Base-by-base conservation (phyloP, 2,797 vertebrate species). In the Ptychobarbus kaznakovi region DNA sequence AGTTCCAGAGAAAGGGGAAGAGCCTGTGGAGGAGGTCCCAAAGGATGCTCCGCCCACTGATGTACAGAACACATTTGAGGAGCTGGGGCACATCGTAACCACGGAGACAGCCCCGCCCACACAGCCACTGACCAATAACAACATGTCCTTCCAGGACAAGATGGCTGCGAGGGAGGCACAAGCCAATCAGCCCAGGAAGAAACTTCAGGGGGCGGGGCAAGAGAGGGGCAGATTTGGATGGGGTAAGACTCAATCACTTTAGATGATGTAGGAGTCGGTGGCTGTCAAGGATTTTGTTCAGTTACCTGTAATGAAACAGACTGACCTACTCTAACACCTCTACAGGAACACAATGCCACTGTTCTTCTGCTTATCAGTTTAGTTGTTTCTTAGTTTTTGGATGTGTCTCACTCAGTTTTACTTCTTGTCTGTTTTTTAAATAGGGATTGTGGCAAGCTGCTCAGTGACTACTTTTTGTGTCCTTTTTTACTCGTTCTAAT, bases 201-300 rank as follows among this genome's bases (percentile, higher is more conserved):
- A 95, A 87, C 25, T 61, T 1, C 92, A 85, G 84, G 94, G 84
- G 73, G 68, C 72, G 9, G 95, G 95, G 82, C 93, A 95, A 83
- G 94, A 95, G 89, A 88, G 94, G 86, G 93, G 95, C 3, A 91
- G 91, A 40, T 95, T 95, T 2, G 95, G 94, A 6, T 95, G 95
- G 95, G 93, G 95, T 96, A 90, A 95, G 95, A 91, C 72, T 68
- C n/a, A 32, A 69, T 84, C 61, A 77, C 73, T 66, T 75, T 46
- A 32, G 20, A 25, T 80, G 63, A 25, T 40, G 69, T 74, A 40
- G n/a, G 66, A 32, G 3, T 77, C 65, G 25, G 49, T 4, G 69
- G 35, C 38, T 32, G 2, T 58, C 68, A 7, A 12, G 44, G n/a
- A 70, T 18, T 44, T 6, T 6, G 12, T 28, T 61, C 73, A 49